A percentile compares a stretch with the other conserved stretches of the same genome.
These are phyloP conservation scores for Orthochromis indermauri DNA, from an alignment of 2,113 vertebrate genomes.

Conservation along the genomic window DNA sequence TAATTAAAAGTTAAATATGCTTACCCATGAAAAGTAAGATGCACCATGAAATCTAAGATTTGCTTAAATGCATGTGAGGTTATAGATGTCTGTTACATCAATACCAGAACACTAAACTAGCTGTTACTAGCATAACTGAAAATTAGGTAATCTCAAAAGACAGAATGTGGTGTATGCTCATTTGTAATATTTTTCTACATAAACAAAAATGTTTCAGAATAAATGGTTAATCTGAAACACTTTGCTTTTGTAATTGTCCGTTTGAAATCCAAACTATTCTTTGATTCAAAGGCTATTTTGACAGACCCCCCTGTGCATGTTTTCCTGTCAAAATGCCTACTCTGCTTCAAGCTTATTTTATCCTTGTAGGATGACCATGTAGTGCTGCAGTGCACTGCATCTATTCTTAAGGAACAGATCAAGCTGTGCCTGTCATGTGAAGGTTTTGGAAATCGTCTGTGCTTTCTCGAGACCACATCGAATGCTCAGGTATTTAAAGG, in stretches of 20 bases:
- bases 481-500: conserved; percentile 79
- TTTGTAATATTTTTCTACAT: neutral
- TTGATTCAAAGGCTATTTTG: neutral
- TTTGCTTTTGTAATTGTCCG: neutral
- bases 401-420: conserved; percentile 85
- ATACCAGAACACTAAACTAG: neutral
- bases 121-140: neutral
- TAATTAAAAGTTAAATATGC: neutral
- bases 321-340: neutral
- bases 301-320: neutral
- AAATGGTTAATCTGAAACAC: neutral
- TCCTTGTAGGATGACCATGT: conserved; percentile 77
- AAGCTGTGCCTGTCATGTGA: conserved; percentile 88
- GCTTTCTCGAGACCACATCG: conserved; percentile 86
- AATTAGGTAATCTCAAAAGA: neutral
- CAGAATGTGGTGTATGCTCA: neutral
- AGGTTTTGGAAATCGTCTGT: conserved; percentile 88
- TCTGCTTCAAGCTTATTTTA: neutral
- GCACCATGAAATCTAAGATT: neutral
- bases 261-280: neutral
- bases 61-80: neutral
- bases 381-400: conserved; percentile 84
- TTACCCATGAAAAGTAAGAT: neutral
- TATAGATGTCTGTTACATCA: neutral
- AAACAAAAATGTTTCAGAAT: neutral